Conservation (phyloP, 2,797 vertebrate species). For the Cynodonichthys magdalenae region DNA sequence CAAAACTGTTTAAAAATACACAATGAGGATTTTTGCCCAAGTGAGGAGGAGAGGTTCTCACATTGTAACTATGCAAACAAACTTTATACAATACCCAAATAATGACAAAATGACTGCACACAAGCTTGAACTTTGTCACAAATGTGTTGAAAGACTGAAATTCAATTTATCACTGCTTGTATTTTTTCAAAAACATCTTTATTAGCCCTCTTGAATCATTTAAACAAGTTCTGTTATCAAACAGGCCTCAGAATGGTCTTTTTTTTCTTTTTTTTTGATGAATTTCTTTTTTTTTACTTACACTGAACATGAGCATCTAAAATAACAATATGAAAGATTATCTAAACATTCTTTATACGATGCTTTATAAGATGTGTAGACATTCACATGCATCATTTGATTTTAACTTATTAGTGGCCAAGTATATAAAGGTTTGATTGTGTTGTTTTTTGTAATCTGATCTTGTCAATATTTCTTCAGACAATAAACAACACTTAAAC, state of each 20-base stretch:
- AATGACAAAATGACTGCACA: no score
- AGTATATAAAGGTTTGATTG: not conserved
- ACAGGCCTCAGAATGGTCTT: no score
- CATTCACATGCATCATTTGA: not conserved
- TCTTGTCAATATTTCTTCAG: conserved; percentile 16
- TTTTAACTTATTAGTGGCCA: not conserved
- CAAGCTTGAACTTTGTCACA: no score
- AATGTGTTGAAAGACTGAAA: not conserved
- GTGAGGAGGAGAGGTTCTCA: no score
- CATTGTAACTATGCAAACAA: not conserved
- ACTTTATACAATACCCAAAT: not conserved
- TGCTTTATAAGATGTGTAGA: not conserved
- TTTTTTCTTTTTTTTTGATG: no score
- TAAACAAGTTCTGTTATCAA: no score
- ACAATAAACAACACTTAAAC: conserved; percentile 12
- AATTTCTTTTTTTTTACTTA: no score
- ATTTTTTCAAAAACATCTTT: no score
- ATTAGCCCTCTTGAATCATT: no score
- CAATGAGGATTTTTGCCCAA: not conserved
- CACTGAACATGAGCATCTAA: no score
- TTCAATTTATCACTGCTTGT: not conserved
- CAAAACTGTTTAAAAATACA: not conserved
- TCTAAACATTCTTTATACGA: no score
- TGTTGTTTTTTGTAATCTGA: conserved; percentile 13
- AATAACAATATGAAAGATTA: no score